A percentile compares a stretch with the other conserved stretches of the same genome.
Conservation (phyloP, 2,113 vertebrate species). For the Platycercus adscitus region DNA sequence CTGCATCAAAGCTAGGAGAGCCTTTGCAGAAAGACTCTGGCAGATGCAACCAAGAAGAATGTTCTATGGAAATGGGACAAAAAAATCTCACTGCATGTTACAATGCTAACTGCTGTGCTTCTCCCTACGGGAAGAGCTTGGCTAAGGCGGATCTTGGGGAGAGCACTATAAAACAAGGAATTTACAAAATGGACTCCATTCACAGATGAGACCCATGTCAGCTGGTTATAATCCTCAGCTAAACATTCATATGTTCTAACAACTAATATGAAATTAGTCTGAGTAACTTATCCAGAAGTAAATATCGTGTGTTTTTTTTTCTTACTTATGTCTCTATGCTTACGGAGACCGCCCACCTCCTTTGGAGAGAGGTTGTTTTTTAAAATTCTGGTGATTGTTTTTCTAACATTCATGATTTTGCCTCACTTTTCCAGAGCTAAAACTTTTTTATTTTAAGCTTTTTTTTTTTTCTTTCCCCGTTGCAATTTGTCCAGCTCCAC, state of each 20-base stretch:
- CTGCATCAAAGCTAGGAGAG: neutral
- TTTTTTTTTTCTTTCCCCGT: neutral
- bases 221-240: neutral
- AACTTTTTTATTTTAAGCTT: neutral
- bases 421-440: neutral
- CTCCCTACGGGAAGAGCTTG: neutral
- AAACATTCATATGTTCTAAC: neutral
- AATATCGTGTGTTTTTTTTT: rapidly evolving
- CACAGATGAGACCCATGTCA: neutral
- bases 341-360: neutral
- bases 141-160: neutral
- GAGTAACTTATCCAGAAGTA: neutral
- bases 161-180: neutral
- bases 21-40: neutral
- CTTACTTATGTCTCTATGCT: neutral
- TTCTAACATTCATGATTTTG: neutral
- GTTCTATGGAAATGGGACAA: neutral
- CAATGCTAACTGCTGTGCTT: neutral
- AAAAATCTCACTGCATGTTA: neutral
- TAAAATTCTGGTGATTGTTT: neutral
- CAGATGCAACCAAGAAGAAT: neutral
- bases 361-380: neutral
- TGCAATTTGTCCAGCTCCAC: neutral
- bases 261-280: neutral
- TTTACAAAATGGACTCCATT: neutral